phyloP scores from a whole-genome alignment of 2,888 invertebrate species.

The Rhagium mordax region DNA sequence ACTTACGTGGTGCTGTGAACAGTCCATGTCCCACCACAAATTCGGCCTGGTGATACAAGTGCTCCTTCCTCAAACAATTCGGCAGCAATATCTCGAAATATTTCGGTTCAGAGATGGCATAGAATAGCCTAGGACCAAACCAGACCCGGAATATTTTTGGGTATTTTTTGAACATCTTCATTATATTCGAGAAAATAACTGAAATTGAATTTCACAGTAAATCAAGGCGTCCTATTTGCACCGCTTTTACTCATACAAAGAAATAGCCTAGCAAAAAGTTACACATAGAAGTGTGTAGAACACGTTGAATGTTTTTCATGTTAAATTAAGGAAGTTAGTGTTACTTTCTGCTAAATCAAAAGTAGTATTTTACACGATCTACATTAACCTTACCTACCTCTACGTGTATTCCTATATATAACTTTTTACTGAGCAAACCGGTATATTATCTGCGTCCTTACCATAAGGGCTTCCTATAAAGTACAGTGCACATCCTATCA shows the following conservation, averaged over 20 bases:
- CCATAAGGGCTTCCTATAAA: slow-evolving; percentile 55
- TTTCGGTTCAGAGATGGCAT: slow-evolving; percentile 55
- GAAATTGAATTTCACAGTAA: slow-evolving; percentile 23
- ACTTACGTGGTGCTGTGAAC: slow-evolving; percentile 54
- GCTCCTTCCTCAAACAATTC: slow-evolving; percentile 56
- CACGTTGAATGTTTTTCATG: no score
- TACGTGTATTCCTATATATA: no score
- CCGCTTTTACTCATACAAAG: no score
- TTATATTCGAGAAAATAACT: slow-evolving; percentile 52
- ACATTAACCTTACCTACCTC: no score
- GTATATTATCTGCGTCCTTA: slow-evolving; percentile 39
- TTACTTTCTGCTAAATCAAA: no score
- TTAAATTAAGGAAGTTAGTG: slow-evolving; percentile 8
- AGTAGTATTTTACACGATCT: no score
- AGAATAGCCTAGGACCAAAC: slow-evolving; percentile 57
- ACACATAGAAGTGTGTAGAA: no score
- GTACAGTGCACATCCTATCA: slow-evolving; percentile 56
- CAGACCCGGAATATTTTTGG: slow-evolving; percentile 56
- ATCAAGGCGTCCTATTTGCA: no score
- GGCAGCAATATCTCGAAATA: slow-evolving; percentile 58
- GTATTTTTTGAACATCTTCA: slow-evolving; percentile 48
- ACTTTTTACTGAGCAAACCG: no score
- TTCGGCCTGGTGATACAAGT: slow-evolving; percentile 52
- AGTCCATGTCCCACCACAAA: slow-evolving; percentile 55
- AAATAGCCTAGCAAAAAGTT: no score